Evolutionary conservation across 2,113 vertebrate genomes (phyloP).

Genomic region (Propithecus coquereli): DNA sequence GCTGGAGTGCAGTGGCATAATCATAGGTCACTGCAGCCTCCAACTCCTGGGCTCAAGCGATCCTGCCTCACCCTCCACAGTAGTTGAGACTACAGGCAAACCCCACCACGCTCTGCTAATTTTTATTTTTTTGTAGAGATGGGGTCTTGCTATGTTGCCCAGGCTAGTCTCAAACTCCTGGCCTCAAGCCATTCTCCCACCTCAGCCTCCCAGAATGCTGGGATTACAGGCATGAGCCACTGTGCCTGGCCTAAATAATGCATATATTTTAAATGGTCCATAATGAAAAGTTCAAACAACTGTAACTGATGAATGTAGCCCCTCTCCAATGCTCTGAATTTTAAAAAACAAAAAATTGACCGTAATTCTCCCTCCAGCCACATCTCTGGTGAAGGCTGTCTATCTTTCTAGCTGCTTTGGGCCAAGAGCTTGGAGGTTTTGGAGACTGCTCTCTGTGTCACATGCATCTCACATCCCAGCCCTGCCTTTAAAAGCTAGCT

Average conservation of each 20-base stretch:
- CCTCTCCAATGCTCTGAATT: neutral
- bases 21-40: neutral
- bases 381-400: neutral
- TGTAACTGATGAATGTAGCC: neutral
- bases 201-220: neutral
- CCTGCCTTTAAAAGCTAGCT: neutral
- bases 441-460: neutral
- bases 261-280: neutral
- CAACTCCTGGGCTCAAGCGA: neutral
- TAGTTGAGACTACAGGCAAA: neutral
- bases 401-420: neutral
- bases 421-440: neutral
- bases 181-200: no score
- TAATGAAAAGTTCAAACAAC: neutral
- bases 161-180: neutral
- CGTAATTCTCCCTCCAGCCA: neutral
- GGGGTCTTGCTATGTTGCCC: neutral
- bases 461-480: neutral
- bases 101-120: fast-evolving
- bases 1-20: neutral
- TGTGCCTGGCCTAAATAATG: neutral
- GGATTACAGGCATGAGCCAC: neutral
- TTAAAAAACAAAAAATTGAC: neutral
- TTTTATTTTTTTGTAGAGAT: neutral
- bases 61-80: neutral